Evolutionary conservation across 2,888 invertebrate genomes (phyloP), one percentile per base, ranked within the genome.

Genomic region (Cheiracanthium punctorium): DNA sequence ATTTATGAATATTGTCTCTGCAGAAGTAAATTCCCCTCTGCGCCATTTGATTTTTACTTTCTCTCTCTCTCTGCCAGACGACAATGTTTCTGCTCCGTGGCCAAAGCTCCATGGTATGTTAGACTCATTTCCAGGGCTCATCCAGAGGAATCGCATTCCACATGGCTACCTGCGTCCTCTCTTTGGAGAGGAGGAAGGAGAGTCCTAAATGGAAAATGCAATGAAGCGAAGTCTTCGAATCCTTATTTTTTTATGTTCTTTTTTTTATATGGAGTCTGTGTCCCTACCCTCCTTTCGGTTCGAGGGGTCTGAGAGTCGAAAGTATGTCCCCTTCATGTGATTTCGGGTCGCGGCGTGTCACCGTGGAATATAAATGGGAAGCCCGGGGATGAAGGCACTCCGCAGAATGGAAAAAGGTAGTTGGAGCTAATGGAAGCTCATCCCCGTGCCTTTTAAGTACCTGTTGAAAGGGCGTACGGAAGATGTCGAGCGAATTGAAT

Each of bases 141-240:
- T 17, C 37, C 73, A 29, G 30, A 70, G 33, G 82, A 77, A 84
- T 84, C 43, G 17, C 73, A 79, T 79, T 84, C 84, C 84, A 73
- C 84, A 52, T 84, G 84, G 76, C 52, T 77, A 73, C 77, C 72
- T 69, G 30, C 74, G 64, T 30, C 64, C 75, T 74, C 32, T 73
- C 43, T 73, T 58, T 69, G 20, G 29, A 33, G 29, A 37, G 65
- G n/a, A n/a, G n/a, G n/a, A 24, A 37, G 37, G 10, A 10, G 41
- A 70, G 71, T 71, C 71, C 82, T 65, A 82, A 82, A 82, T 82
- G 82, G 82, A 77, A 82, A 82, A 77, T 52, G 82, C 77, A 77
- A 82, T 82, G 82, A 37, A 82, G 65, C 82, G 72, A 52, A 37
- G 67, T 29, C 43, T 43, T 65, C 20, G 48, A 43, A 24, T 32